A percentile compares a stretch with the other conserved stretches of the same genome.
Conservation (phyloP, 1,140 invertebrate species). For the Saccostrea echinata region DNA sequence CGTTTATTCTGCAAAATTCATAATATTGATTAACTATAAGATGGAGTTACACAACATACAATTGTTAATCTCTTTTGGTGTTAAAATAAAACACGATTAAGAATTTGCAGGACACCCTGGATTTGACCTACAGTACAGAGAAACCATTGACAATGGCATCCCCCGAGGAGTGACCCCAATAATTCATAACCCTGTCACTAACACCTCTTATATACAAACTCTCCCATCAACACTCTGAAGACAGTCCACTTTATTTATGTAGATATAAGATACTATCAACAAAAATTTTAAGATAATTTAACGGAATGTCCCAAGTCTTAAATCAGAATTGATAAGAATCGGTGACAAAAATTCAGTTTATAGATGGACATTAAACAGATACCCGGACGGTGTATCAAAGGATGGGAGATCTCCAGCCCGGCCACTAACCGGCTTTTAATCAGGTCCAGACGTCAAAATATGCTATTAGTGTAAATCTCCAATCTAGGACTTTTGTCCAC, state of each 20-base stretch:
- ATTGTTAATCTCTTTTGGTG: too few relatives aligned
- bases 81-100: too few relatives aligned
- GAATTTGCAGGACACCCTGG: not conserved
- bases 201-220: not conserved
- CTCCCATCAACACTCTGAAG: not conserved
- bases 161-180: constrained; percentile 1
- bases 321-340: constrained; percentile 28
- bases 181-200: constrained; percentile 19
- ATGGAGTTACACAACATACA: too few relatives aligned
- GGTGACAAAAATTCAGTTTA: constrained; percentile 2
- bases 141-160: not conserved
- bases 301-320: not conserved
- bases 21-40: too few relatives aligned
- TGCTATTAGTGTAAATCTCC: constrained; percentile 21
- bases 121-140: constrained; percentile 22
- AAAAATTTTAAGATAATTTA: not conserved
- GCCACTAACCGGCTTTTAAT: not conserved
- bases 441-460: constrained; percentile 17
- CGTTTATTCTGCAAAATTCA: too few relatives aligned
- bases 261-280: not conserved
- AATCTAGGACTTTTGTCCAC: not conserved
- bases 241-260: constrained; percentile 2
- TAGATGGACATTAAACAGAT: not conserved
- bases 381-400: not conserved
- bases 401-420: not conserved